Percentiles rank a stretch among this genome's conserved stretches.
These are phyloP conservation scores for Copidosoma floridanum DNA, from an alignment of 1,140 invertebrate genomes.

Conservation along the genomic window DNA sequence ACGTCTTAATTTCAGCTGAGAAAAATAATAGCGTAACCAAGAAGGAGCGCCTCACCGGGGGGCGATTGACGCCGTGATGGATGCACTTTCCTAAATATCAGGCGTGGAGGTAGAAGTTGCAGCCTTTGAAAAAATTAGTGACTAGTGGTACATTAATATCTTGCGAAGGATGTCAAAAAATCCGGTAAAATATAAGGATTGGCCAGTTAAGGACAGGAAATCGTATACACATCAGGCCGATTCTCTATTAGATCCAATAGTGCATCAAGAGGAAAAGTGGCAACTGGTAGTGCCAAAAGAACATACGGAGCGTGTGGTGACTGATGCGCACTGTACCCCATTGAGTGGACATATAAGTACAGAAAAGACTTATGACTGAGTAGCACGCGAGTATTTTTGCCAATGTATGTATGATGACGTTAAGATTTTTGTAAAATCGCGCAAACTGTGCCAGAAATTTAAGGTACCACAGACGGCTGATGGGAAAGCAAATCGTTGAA, in stretches of 20 bases:
- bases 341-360: neutral
- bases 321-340: neutral
- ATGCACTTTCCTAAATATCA: slow-evolving; percentile 36
- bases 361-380: neutral
- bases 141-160: neutral
- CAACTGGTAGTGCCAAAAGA: neutral
- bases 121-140: neutral
- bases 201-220: neutral
- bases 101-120: neutral
- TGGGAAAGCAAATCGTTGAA: slow-evolving; percentile 25
- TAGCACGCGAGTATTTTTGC: neutral
- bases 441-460: slow-evolving; percentile 32
- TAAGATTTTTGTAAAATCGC: neutral
- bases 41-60: slow-evolving; percentile 26
- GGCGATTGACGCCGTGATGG: slow-evolving; percentile 40
- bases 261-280: neutral
- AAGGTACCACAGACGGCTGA: slow-evolving; percentile 29
- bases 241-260: neutral
- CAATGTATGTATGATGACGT: neutral
- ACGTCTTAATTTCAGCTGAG: neutral
- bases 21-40: neutral
- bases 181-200: neutral
- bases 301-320: neutral
- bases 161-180: neutral
- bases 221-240: neutral